These are phyloP conservation scores for Notechis scutatus DNA, from an alignment of 2,113 vertebrate genomes.

Conservation along the genomic window DNA sequence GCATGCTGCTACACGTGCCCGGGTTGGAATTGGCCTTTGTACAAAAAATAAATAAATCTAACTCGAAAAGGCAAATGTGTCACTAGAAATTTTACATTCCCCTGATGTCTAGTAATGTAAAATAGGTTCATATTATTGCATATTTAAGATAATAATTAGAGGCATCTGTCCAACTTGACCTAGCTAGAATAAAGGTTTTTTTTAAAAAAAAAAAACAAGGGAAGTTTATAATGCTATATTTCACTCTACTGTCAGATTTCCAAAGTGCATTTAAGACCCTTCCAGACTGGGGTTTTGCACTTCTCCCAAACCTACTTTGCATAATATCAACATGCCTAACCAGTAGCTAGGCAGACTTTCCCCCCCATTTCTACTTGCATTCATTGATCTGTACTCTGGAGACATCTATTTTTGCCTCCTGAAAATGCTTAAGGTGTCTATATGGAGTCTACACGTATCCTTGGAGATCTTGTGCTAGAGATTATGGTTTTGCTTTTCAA, in stretches of 20 bases:
- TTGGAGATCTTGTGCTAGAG: background rate
- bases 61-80: background rate
- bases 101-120: conserved; percentile 1
- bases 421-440: background rate
- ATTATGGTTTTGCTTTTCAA: background rate
- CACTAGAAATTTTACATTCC: conserved; percentile 44
- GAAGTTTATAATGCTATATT: background rate
- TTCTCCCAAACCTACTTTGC: background rate
- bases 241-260: background rate
- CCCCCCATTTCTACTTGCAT: background rate
- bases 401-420: background rate
- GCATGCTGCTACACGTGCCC: background rate
- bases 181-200: background rate
- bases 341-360: background rate
- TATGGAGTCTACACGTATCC: background rate
- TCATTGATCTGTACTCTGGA: background rate
- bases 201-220: background rate
- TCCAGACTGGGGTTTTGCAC: background rate
- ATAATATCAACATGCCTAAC: background rate
- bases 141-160: conserved; percentile 23
- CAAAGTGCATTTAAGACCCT: background rate
- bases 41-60: background rate
- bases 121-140: conserved; percentile 26
- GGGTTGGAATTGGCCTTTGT: background rate
- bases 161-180: background rate